Evolutionary conservation across 2,888 invertebrate genomes (phyloP).

Genomic region (Nomada ruficornis): DNA sequence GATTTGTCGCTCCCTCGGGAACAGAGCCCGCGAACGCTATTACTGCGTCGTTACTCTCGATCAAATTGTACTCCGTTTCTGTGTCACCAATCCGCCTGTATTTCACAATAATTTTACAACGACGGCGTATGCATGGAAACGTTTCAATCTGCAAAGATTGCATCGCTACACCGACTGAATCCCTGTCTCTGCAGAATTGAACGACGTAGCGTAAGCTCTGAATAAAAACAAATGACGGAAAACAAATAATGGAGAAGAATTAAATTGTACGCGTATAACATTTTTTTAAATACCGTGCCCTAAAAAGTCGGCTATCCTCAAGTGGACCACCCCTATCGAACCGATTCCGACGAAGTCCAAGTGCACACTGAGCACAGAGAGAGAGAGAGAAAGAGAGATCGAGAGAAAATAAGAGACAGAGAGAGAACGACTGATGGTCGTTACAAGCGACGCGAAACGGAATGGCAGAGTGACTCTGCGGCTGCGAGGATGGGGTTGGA

Average conservation of each 20-base stretch:
- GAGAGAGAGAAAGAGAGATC: neutral
- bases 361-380: slow-evolving; percentile 1
- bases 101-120: slow-evolving; percentile 14
- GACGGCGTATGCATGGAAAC: neutral
- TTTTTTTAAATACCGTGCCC: too few species aligned
- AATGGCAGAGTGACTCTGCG: slow-evolving; percentile 20
- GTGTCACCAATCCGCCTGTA: slow-evolving; percentile 13
- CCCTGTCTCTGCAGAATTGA: neutral
- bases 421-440: neutral
- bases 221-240: neutral
- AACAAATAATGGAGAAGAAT: neutral
- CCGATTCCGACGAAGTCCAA: neutral
- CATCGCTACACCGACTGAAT: neutral
- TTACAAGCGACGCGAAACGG: slow-evolving; percentile 27
- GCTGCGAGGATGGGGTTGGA: slow-evolving; percentile 20
- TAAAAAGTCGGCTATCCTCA: neutral
- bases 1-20: slow-evolving; percentile 50
- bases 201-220: neutral
- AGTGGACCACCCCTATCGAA: neutral
- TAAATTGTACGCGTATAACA: too few species aligned
- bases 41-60: slow-evolving; percentile 19
- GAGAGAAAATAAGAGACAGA: neutral
- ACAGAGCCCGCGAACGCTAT: neutral
- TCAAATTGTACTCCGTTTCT: slow-evolving; percentile 31
- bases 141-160: neutral